phyloP scores from a whole-genome alignment of 2,797 vertebrate species.

The Mus caroli region DNA sequence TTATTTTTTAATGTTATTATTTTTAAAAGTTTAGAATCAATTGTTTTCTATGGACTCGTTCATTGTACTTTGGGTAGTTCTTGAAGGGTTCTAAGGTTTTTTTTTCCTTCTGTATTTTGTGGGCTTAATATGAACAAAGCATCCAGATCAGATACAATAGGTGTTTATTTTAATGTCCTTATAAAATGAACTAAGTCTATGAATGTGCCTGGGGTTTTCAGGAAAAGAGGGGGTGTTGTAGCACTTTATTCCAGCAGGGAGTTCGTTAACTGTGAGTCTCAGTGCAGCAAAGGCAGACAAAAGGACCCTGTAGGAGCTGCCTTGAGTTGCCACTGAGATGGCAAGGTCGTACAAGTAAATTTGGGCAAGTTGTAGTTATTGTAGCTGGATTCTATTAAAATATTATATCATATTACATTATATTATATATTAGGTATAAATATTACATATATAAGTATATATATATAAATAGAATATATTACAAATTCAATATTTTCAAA shows the following conservation, averaged over 20 bases:
- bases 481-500: background rate
- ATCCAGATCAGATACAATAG: background rate
- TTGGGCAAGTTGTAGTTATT: background rate
- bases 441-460: background rate
- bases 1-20: background rate
- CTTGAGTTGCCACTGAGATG: background rate
- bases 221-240: background rate
- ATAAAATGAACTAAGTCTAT: conserved; percentile 39
- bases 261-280: conserved; percentile 3
- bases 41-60: conserved; percentile 13
- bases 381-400: background rate
- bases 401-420: background rate
- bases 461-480: background rate
- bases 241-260: background rate
- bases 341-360: background rate
- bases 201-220: conserved; percentile 31
- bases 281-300: background rate
- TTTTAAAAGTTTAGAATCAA: background rate
- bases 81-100: conserved; percentile 43
- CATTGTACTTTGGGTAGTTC: background rate
- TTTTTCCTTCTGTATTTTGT: conserved; percentile 13
- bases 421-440: background rate
- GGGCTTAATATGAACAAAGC: conserved; percentile 61
- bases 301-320: background rate
- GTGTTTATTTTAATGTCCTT: conserved; percentile 45